A percentile compares a stretch with the other conserved stretches of the same genome.
Evolutionary conservation across 2,113 vertebrate genomes (phyloP).

Genomic region (Oncorhynchus keta): DNA sequence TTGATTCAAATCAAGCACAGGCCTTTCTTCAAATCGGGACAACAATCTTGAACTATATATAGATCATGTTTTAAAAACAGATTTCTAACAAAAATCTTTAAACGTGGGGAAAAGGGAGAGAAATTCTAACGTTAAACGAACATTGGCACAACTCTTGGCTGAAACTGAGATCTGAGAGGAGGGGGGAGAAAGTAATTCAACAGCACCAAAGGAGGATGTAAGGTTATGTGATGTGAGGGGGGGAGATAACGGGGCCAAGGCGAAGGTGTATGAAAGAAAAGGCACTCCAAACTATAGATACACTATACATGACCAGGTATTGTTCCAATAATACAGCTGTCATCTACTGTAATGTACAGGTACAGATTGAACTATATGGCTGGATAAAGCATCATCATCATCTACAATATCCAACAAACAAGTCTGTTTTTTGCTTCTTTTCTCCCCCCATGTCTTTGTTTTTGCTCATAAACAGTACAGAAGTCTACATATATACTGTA

Average conservation of each 20-base stretch:
- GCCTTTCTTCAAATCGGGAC: constrained; percentile 47
- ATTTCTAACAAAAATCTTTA: neutral
- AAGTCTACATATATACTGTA: constrained; percentile 93
- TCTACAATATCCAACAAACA: constrained; percentile 94
- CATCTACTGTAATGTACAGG: constrained; percentile 98
- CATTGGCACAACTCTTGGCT: too few relatives aligned
- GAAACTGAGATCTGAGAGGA: constrained; percentile 42
- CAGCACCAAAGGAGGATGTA: neutral
- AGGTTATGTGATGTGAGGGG: neutral
- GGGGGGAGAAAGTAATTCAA: constrained; percentile 29
- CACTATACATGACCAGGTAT: constrained; percentile 99
- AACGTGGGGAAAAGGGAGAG: neutral
- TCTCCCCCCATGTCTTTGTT: constrained; percentile 78
- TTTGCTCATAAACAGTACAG: constrained; percentile 98
- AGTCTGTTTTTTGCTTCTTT: constrained; percentile 75
- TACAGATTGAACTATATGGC: constrained; percentile 97
- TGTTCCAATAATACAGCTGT: constrained; percentile 98
- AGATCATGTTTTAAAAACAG: constrained; percentile 3
- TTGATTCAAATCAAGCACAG: constrained; percentile 18
- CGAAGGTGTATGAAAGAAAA: constrained; percentile 92
- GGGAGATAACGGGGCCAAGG: constrained; percentile 44
- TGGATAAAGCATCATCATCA: constrained; percentile 95
- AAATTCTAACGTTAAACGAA: neutral
- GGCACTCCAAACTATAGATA: constrained; percentile 99
- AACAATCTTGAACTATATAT: constrained; percentile 36